Conservation (phyloP, 2,888 invertebrate genomes). For the Platycheirus rosarum region DNA sequence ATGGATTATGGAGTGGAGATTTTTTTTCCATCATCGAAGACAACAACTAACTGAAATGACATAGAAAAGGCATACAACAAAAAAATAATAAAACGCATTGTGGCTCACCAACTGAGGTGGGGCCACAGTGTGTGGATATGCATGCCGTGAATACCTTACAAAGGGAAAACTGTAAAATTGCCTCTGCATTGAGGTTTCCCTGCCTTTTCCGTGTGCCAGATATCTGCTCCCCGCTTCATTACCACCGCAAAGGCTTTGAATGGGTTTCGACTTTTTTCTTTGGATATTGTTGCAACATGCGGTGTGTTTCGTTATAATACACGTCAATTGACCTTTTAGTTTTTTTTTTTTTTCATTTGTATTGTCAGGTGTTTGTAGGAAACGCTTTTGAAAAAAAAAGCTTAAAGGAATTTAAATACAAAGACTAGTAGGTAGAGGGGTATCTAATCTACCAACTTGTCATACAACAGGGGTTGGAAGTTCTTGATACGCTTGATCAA, state of each 20-base stretch:
- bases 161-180: constrained; percentile 74
- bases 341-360: too few species aligned
- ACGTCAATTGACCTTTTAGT: constrained; percentile 26
- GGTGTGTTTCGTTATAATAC: neutral
- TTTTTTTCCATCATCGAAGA: constrained; percentile 57
- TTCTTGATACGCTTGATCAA: too few species aligned
- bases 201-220: constrained; percentile 21
- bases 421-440: too few species aligned
- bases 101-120: constrained; percentile 65
- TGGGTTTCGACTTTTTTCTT: constrained; percentile 60
- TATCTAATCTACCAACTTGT: too few species aligned
- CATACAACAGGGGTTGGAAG: too few species aligned
- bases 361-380: constrained; percentile 10
- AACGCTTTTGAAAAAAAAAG: too few species aligned
- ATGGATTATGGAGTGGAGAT: constrained; percentile 71
- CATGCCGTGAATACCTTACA: constrained; percentile 73
- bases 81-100: constrained; percentile 14
- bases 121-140: constrained; percentile 63
- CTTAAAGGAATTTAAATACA: too few species aligned
- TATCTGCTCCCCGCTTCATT: neutral
- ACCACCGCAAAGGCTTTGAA: constrained; percentile 25
- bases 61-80: constrained; percentile 68
- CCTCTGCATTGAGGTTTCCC: constrained; percentile 69
- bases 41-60: constrained; percentile 72
- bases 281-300: constrained; percentile 66